phyloP scores from a whole-genome alignment of 1,140 invertebrate species.

The Bombus waltoni region DNA sequence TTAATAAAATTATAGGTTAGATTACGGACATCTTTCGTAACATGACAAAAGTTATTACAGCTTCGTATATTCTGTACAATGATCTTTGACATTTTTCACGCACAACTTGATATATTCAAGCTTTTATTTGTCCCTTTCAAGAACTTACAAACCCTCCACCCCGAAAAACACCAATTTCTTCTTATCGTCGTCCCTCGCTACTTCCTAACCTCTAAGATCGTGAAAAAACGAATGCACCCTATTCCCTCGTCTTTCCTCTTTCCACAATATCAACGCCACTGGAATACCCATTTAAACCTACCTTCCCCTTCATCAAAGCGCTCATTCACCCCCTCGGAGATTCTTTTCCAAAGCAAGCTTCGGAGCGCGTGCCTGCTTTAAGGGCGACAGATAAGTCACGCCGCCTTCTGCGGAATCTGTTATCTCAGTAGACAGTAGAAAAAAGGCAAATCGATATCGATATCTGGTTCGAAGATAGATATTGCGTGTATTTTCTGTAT shows the following conservation, averaged over 20 bases:
- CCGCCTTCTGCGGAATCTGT: conserved; percentile 6
- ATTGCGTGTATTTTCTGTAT: conserved; percentile 24
- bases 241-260: background rate
- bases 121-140: background rate
- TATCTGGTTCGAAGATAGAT: conserved; percentile 30
- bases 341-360: background rate
- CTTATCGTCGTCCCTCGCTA: background rate
- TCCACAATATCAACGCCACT: background rate
- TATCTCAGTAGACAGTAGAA: background rate
- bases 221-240: background rate
- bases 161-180: background rate
- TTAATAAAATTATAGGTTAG: too few species aligned
- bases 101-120: too few species aligned
- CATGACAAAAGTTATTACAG: too few species aligned
- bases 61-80: too few species aligned
- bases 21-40: too few species aligned
- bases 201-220: background rate
- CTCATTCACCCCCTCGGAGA: background rate
- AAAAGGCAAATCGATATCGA: background rate
- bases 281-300: background rate
- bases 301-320: too few species aligned
- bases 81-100: too few species aligned
- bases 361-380: background rate
- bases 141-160: background rate
- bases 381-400: background rate